These are phyloP conservation scores for Rhogogaster chlorosoma DNA, from an alignment of 2,888 invertebrate species.

Conservation along the genomic window DNA sequence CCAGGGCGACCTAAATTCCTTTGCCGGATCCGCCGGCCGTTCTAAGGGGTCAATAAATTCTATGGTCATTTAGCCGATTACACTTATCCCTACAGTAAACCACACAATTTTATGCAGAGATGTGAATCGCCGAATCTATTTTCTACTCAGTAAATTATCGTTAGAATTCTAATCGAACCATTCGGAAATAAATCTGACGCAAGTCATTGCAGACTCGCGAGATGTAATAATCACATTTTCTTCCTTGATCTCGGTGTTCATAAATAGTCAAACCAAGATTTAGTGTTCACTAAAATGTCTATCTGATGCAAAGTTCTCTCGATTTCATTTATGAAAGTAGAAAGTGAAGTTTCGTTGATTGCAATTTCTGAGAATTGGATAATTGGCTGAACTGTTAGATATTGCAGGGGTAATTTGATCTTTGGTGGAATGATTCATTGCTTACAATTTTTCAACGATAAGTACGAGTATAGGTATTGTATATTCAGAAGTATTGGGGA, in stretches of 20 bases:
- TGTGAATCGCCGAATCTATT: conserved; percentile 8
- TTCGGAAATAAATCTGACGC: conserved; percentile 39
- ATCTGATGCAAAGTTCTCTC: background rate
- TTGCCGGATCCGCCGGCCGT: conserved; percentile 1
- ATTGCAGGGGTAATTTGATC: background rate
- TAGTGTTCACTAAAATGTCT: background rate
- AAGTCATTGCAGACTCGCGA: background rate
- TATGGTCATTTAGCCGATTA: background rate
- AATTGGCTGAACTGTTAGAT: background rate
- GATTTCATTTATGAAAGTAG: background rate
- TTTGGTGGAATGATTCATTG: background rate
- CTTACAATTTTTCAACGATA: background rate
- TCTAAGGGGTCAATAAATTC: conserved; percentile 26
- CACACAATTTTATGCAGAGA: conserved; percentile 16
- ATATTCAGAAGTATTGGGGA: background rate
- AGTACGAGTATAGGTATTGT: background rate
- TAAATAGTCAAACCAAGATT: background rate
- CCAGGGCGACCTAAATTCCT: conserved; percentile 50
- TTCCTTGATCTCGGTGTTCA: background rate
- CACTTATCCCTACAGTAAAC: background rate
- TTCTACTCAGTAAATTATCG: background rate
- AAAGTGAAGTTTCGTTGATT: background rate
- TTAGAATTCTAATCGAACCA: conserved; percentile 20
- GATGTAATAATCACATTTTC: background rate
- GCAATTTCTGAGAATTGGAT: background rate